Conservation (phyloP, 2,888 invertebrate species). For the Sphaerophoria taeniata region DNA sequence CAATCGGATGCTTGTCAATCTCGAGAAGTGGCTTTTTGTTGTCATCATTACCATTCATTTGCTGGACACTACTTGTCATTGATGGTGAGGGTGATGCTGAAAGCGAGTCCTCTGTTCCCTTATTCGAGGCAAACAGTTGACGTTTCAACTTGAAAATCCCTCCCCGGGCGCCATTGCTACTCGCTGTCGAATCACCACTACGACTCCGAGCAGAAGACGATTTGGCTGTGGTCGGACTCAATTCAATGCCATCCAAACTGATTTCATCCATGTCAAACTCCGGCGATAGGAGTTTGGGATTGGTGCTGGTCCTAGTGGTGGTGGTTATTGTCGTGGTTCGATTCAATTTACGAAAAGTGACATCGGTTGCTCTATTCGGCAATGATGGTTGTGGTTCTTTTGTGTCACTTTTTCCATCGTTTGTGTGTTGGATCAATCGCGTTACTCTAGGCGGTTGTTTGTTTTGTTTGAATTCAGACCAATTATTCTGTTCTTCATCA, state of each 20-base stretch:
- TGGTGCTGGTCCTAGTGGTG: too few relatives aligned
- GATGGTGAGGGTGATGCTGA: slow-evolving; percentile 16
- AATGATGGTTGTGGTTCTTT: background rate
- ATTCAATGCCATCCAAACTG: slow-evolving; percentile 55
- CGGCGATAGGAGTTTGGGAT: slow-evolving; percentile 36
- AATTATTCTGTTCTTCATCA: slow-evolving; percentile 25
- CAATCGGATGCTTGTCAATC: slow-evolving; percentile 52
- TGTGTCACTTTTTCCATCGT: slow-evolving; percentile 10
- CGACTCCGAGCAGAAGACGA: slow-evolving; percentile 56
- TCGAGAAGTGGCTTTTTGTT: slow-evolving; percentile 54
- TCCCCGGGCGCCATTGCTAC: slow-evolving; percentile 36
- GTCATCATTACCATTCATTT: slow-evolving; percentile 55
- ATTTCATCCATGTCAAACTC: slow-evolving; percentile 64
- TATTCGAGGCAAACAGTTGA: slow-evolving; percentile 64
- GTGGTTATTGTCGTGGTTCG: background rate
- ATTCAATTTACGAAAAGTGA: slow-evolving; percentile 14
- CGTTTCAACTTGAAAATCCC: slow-evolving; percentile 55
- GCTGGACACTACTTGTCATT: slow-evolving; percentile 39
- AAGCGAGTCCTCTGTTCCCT: background rate
- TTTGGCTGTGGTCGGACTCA: slow-evolving; percentile 43
- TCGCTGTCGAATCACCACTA: slow-evolving; percentile 29
- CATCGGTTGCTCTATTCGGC: background rate
- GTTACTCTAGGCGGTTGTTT: slow-evolving; percentile 45
- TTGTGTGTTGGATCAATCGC: slow-evolving; percentile 56
- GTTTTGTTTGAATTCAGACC: slow-evolving; percentile 9